Base-by-base conservation (phyloP, 2,113 vertebrate species). In the Electrona antarctica region DNA sequence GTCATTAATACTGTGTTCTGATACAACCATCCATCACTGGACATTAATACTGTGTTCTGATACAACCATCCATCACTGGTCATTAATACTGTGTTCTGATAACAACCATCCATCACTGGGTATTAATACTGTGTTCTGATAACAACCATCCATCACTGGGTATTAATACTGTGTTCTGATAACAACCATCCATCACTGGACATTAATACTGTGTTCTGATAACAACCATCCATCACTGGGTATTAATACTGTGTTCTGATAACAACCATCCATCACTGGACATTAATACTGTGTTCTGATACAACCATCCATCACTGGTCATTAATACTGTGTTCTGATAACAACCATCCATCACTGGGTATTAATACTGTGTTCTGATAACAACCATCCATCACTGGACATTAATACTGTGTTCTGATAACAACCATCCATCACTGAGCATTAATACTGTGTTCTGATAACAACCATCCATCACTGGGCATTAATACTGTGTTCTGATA, bases 301-400 rank as follows among this genome's bases (percentile, higher is more conserved):
- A n/a, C 0, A 51, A 41, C 33, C 33, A 41, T 41, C 41, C 67
- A 74, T 50, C 33, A 61, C 13, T 74, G 28, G 21, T 0, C 33
- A 41, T 41, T 41, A 6, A 41, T 41, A n/a, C 96, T 92, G 88
- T 99, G 97, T 80, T 97, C 98, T 99, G 72, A 47, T 46, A n/a
- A 73, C 0, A 51, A 41, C 33, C 33, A 41, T 41, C 41, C 67
- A 74, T 50, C 33, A 61, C 13, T 74, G 28, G 21, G 3, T 2
- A 41, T 41, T 41, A 6, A 41, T 41, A n/a, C 96, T 92, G 88
- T 99, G 97, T 80, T 97, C 98, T 99, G 72, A 47, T 46, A n/a
- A 73, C 0, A 51, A 41, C 33, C 33, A 41, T 41, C 41, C 67
- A 74, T 50, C 33, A 61, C 13, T 74, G 28, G 21, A 0, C 33